Evolutionary conservation across 2,888 invertebrate genomes (phyloP), one percentile per base, ranked within the genome.

Genomic region (Meganola albula): DNA sequence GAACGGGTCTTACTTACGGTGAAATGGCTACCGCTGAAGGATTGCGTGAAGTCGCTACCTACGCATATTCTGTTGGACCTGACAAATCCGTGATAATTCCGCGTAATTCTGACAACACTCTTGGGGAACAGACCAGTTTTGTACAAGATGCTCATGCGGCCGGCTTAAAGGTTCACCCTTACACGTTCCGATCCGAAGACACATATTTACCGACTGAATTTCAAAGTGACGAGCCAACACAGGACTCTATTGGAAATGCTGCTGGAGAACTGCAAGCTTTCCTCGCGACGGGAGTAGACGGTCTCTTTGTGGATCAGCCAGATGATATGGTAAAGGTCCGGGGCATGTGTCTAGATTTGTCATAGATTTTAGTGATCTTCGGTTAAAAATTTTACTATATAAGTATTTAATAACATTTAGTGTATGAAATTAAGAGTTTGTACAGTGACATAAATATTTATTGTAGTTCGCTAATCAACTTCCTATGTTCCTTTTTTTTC

Each of bases 161-260:
- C n/a, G 75, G 77, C 1, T 50, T 84, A 4, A 75, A 79, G 42
- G 83, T 85, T 1, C 83, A 84, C 28, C 80, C 83, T 1, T 84
- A 73, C 40, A 84, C 84, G 1, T 83, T 83, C 40, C 66, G 84
- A 1, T 70, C 82, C 10, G 84, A 84, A 44, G 82, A 82, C 33
- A 18, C 36, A 0, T 85, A 51, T 40, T 58, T 85, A 1, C 84
- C 84, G 2, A 55, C 53, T 5, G 80, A 84, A 36, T 83, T 66
- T 34, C 64, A 58, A 6, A 74, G 62, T 26, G 47, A 51, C 2
- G 64, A 70, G 21, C 11, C 54, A 2, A 66, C 67, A 1, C 51
- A 50, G 10, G 46, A 53, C 18, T 71, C 69, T 2, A 55, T 69
- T 9, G 84, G 84, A 7, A 53, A 84, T 34, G 58, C 72, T 24